Conservation (phyloP, 23 tunicate species). For the Trididemnum miniatum region DNA sequence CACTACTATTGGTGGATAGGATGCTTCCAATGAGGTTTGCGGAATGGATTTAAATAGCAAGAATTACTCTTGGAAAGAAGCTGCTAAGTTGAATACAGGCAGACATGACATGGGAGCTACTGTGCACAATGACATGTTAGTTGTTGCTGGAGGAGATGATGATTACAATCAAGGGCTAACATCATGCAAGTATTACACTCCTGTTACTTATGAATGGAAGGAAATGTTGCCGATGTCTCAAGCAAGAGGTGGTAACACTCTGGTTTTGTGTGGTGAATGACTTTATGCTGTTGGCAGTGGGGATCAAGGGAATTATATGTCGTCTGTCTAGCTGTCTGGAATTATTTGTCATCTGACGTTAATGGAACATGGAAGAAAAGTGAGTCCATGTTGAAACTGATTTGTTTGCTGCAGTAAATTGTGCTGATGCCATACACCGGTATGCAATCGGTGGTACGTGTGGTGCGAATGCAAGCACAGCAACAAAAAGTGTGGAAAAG, state of each 20-base stretch:
- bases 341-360: background rate
- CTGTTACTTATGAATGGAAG: background rate
- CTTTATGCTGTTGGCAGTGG: background rate
- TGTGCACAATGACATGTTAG: background rate
- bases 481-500: background rate
- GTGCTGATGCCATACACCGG: background rate
- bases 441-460: background rate
- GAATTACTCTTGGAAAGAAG: background rate
- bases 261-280: background rate
- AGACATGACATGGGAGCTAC: slow-evolving; percentile 3
- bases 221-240: background rate
- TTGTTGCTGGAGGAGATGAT: slow-evolving; percentile 1
- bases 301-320: background rate
- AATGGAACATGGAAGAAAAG: background rate
- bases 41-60: background rate
- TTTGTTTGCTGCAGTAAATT: slow-evolving; percentile 14
- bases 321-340: background rate
- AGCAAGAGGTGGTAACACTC: background rate
- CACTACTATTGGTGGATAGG: background rate
- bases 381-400: background rate
- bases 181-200: background rate
- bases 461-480: background rate
- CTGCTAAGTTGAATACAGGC: background rate
- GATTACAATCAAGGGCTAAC: background rate
- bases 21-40: background rate